These are phyloP conservation scores for Hyalella azteca DNA, from an alignment of 2,888 invertebrate genomes.

Conservation along the genomic window DNA sequence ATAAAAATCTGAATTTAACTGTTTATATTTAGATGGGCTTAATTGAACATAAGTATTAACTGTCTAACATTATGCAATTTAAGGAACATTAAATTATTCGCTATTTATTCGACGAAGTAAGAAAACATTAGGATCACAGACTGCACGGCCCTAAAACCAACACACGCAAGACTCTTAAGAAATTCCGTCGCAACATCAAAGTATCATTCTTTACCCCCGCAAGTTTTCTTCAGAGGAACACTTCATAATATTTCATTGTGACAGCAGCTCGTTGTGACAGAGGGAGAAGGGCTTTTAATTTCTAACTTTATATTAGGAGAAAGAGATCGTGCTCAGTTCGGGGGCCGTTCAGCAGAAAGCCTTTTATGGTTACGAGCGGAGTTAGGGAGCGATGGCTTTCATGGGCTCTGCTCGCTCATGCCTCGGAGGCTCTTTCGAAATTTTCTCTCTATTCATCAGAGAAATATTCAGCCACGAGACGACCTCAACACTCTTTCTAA, in stretches of 20 bases:
- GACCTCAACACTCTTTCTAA: not conserved
- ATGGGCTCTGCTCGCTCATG: not conserved
- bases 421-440: not conserved
- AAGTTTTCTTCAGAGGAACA: not conserved
- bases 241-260: constrained; percentile 19
- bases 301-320: constrained; percentile 32
- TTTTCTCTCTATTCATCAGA: not conserved
- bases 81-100: too few relatives aligned
- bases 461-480: not conserved
- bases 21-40: too few relatives aligned
- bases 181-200: not conserved
- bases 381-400: constrained; percentile 32
- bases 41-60: too few relatives aligned
- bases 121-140: too few relatives aligned
- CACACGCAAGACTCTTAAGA: too few relatives aligned
- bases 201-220: not conserved
- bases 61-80: too few relatives aligned
- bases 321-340: not conserved
- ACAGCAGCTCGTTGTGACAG: not conserved
- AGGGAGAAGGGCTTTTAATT: constrained; percentile 23
- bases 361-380: constrained; percentile 32
- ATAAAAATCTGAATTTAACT: too few relatives aligned
- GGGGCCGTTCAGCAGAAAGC: constrained; percentile 27
- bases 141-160: too few relatives aligned
- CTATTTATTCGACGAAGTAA: too few relatives aligned